Conservation (phyloP, 2,797 vertebrate genomes). For the Xenops minutus region DNA sequence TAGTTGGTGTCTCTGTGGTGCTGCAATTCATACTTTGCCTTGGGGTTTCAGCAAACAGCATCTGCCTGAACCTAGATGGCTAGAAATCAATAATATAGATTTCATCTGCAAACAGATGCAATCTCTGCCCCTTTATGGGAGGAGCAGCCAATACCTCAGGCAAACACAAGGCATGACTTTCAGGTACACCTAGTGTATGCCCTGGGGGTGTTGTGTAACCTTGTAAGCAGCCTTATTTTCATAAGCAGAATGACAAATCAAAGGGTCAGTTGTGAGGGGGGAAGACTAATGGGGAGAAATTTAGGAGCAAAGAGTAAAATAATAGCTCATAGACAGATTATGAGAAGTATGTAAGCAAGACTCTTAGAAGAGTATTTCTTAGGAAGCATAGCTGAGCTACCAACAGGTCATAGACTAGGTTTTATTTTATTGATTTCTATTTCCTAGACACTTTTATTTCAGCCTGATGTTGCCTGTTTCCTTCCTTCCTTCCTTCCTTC, state of each 20-base stretch:
- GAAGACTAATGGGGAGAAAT: neutral
- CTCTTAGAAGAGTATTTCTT: neutral
- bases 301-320: neutral
- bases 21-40: constrained; percentile 34
- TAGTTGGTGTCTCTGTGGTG: neutral
- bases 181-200: neutral
- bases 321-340: neutral
- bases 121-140: constrained; percentile 28
- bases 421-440: neutral
- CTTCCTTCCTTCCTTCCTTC: neutral
- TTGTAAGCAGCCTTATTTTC: neutral
- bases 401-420: neutral
- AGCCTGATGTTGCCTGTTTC: neutral
- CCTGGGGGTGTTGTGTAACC: neutral
- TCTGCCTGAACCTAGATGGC: constrained; percentile 6
- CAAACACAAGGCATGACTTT: neutral
- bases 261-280: neutral
- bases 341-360: neutral
- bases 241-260: neutral
- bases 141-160: constrained; percentile 8
- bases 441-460: neutral
- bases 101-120: constrained; percentile 53
- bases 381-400: neutral
- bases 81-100: constrained; percentile 55
- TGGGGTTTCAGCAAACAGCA: constrained; percentile 30